Evolutionary conservation across 2,797 vertebrate genomes (phyloP), one percentile per base, ranked within the genome.

Genomic region (Geotrypetes seraphini): DNA sequence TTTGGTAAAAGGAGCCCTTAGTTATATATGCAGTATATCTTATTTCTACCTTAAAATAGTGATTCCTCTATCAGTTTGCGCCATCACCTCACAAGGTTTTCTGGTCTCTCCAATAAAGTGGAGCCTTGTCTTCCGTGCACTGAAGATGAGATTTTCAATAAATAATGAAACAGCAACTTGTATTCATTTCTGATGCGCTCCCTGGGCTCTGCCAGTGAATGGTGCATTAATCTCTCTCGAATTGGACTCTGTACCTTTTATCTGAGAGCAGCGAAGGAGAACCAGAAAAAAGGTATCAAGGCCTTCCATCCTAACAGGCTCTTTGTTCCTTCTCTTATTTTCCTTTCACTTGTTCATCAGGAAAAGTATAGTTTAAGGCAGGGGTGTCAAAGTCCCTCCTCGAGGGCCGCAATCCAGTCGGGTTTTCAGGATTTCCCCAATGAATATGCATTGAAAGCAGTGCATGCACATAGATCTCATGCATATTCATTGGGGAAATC

Each of bases 211-310:
- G 5, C 28, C 16, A 18, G 12, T 26, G 22, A 28, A 3, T 25
- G 47, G 19, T 33, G 5, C 8, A 12, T 19, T 39, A n/a, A 4
- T 28, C 22, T 42, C 48, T 25, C 16, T 36, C 45, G 40, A 46
- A 50, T 41, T 28, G 16, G 28, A 19, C 18, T 31, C 19, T 29
- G 40, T 33, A 19, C 17, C 11, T 54, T 60, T 41, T 53, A 23
- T 35, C 39, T 31, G 4, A n/a, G 40, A 50, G 34, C 11, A 8
- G 10, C 36, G 5, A 26, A 47, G 25, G 19, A 24, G 17, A 44
- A 48, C 30, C 21, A 11, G 39, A 40, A 19, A 9, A 14, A 11
- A 34, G 17, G 6, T 7, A 31, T 34, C 12, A 12, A 28, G 5
- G 16, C 38, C 3, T 4, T 10, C 2, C 4, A 8, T n/a, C 10